Base-by-base conservation (phyloP, 2,888 invertebrate genomes). In the Megaustenia siamemsis region DNA sequence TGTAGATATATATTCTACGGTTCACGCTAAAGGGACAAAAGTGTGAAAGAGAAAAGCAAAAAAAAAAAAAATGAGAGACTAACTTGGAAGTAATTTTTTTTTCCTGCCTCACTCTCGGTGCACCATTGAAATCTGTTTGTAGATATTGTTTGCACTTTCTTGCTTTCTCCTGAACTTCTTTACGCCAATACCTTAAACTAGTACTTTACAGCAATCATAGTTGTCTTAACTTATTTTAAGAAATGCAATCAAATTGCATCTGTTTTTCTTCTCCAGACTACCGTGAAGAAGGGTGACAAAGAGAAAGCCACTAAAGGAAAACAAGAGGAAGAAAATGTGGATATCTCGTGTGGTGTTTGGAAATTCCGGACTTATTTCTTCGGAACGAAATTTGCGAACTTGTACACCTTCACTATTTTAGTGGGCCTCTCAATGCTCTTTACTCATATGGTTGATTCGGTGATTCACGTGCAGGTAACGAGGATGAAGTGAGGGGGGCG, bases 341-440 rank as follows among this genome's bases (percentile, higher is more conserved):
- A 75, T 35, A n/a, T 83, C 21, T 83, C 83, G 24, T 76, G 63
- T 35, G 75, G 83, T 0, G 15, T 83, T 4, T 75, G 76, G 76
- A 60, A 32, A 38, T 76, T 75, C 38, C 21, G 83, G n/a, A 83
- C 83, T 28, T 68, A 75, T 43, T n/a, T 38, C 10, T 35, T 83
- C 28, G 76, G 83, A 21, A 40, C 18, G 0, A 43, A 56, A 10
- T 83, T 68, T 38, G 76, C 83, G 38, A 83, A 75, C 49, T 68
- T 76, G 24, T 83, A 75, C 68, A 35, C 68, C 4, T 76, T 76
- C 21, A 66, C 83, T 43, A 32, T 56, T 28, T 49, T 32, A 21
- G 56, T 66, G 15, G 83, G 76, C 0, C 15, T 83, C 38, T 76
- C 83, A n/a, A 49, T 63, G 32, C 45, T 76, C 4, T 83, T 76